A percentile compares a stretch with the other conserved stretches of the same genome.
phyloP scores from a whole-genome alignment of 2,797 vertebrate species.

The Pagetopsis macropterus region DNA sequence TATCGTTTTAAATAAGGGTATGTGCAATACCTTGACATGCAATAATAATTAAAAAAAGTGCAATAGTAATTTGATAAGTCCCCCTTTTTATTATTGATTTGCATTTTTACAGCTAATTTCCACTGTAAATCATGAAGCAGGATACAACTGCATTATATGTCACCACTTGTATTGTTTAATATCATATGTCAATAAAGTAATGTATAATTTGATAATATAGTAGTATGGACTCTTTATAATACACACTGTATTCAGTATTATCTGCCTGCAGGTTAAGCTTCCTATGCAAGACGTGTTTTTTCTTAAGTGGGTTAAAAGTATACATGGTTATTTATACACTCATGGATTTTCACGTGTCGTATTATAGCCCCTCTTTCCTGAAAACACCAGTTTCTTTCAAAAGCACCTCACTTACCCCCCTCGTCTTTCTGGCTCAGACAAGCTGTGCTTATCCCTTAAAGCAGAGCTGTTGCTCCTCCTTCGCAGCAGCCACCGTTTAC shows the following conservation, averaged over 20 bases:
- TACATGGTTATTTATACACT: neutral
- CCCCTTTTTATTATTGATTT: no score
- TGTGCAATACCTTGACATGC: no score
- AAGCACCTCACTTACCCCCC: neutral
- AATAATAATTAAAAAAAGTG: no score
- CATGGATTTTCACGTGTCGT: neutral
- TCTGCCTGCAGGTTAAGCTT: no score
- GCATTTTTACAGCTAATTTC: no score
- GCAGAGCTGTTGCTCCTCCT: constrained; percentile 18
- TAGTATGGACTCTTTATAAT: neutral
- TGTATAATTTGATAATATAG: neutral
- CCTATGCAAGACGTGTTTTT: neutral
- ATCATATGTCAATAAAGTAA: no score
- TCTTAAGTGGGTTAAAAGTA: neutral
- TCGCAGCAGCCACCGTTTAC: constrained; percentile 41
- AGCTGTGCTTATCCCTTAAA: constrained; percentile 30
- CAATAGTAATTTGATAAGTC: no score
- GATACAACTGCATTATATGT: no score
- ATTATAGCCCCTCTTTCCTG: neutral
- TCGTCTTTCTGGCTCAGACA: constrained; percentile 3
- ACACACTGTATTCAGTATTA: neutral
- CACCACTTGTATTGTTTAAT: no score
- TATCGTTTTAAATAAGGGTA: no score
- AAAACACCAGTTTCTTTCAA: constrained; percentile 2
- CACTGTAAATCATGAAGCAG: no score